A percentile compares a stretch with the other conserved stretches of the same genome.
Evolutionary conservation across 2,888 invertebrate species (phyloP).

Genomic region (Silvanus unidentatus): DNA sequence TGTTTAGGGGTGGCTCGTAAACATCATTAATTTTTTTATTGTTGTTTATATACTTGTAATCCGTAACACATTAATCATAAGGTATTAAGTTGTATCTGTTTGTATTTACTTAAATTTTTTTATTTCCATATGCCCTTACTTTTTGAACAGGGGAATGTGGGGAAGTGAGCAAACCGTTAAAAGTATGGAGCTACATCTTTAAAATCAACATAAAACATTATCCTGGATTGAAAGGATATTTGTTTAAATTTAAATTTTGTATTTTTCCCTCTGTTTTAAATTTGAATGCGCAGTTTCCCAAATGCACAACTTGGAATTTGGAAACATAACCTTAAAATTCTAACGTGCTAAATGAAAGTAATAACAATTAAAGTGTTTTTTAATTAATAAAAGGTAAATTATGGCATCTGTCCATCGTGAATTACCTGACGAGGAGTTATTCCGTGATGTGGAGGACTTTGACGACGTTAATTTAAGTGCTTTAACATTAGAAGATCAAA

Average conservation of each 20-base stretch:
- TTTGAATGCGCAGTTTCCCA: too few species aligned
- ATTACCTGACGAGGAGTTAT: slow-evolving; percentile 43
- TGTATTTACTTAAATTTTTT: slow-evolving; percentile 11
- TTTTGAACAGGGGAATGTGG: too few species aligned
- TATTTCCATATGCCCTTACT: too few species aligned
- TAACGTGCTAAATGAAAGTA: neutral
- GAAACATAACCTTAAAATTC: neutral
- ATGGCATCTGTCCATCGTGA: neutral
- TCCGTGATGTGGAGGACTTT: slow-evolving; percentile 38
- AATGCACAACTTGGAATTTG: too few species aligned
- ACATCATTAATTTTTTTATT: slow-evolving; percentile 18
- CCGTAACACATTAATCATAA: slow-evolving; percentile 22
- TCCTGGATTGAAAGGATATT: too few species aligned
- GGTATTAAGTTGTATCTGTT: slow-evolving; percentile 21
- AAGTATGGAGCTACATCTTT: too few species aligned
- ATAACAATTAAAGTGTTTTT: neutral
- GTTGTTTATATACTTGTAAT: slow-evolving; percentile 23
- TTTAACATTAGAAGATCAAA: slow-evolving; percentile 2
- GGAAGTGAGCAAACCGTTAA: too few species aligned
- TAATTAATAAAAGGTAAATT: neutral
- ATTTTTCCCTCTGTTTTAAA: too few species aligned
- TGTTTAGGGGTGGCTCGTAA: slow-evolving; percentile 9
- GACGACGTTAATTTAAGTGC: slow-evolving; percentile 3
- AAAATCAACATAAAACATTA: too few species aligned
- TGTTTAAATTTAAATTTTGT: too few species aligned